Evolutionary conservation across 2,888 invertebrate species (phyloP).

Genomic region (Diogma glabrata): DNA sequence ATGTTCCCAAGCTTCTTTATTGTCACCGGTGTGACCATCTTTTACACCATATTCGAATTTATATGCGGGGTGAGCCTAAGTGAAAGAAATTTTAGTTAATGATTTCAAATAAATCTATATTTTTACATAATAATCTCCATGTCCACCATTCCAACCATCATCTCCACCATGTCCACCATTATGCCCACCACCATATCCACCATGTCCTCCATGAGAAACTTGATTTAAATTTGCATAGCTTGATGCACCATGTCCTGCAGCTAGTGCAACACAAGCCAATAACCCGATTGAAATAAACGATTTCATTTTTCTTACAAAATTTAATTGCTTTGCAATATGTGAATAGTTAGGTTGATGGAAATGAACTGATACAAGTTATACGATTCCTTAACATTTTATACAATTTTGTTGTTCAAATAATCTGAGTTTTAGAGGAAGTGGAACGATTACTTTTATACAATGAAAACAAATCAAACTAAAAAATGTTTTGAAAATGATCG

Average conservation of each 20-base stretch:
- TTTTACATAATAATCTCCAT: not conserved
- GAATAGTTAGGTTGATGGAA: too few relatives aligned
- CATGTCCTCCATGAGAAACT: too few relatives aligned
- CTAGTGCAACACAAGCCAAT: slow-evolving; percentile 10
- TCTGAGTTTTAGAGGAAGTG: too few relatives aligned
- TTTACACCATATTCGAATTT: slow-evolving; percentile 30
- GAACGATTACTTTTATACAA: too few relatives aligned
- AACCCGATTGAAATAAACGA: slow-evolving; percentile 3
- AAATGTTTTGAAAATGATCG: too few relatives aligned
- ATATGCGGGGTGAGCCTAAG: slow-evolving; percentile 29
- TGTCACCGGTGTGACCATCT: slow-evolving; percentile 30
- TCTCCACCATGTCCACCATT: too few relatives aligned
- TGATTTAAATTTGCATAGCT: slow-evolving; percentile 14
- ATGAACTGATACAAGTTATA: too few relatives aligned
- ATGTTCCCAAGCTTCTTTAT: slow-evolving; percentile 31
- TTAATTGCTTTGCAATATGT: too few relatives aligned
- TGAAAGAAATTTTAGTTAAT: slow-evolving; percentile 10
- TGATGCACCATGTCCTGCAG: slow-evolving; percentile 9
- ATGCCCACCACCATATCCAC: too few relatives aligned
- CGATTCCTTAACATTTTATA: too few relatives aligned
- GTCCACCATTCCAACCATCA: not conserved
- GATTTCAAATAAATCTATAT: not conserved
- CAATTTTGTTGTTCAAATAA: too few relatives aligned
- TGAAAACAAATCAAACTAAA: too few relatives aligned
- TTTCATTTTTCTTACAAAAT: slow-evolving; percentile 1